Evolutionary conservation across 2,797 vertebrate genomes (phyloP), one percentile per base, ranked within the genome.

Genomic region (Mus caroli): DNA sequence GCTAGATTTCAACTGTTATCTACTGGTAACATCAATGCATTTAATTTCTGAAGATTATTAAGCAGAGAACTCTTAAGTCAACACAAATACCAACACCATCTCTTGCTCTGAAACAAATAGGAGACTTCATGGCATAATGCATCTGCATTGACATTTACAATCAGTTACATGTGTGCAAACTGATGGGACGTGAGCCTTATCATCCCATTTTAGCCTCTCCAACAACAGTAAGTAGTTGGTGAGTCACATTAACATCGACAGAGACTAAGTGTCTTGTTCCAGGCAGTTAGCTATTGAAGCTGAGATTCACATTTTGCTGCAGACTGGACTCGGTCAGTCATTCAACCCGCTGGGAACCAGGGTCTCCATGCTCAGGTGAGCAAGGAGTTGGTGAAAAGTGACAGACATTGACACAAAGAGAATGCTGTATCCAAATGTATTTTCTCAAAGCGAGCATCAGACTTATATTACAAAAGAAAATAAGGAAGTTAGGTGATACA

Each of bases 11-110:
- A 84, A 24, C 8, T 54, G 58, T 37, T 60, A 86, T 86, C 86
- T 43, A 90, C 28, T 89, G 15, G 24, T 76, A 92, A 91, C 10
- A 71, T 31, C 3, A 26, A 88, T n/a, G 28, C 62, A 67, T 79
- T 90, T 84, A 91, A 87, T 76, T 86, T 96, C 58, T 94, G 67
- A 90, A 96, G 77, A 60, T 64, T 69, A 79, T 75, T 90, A 91
- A 34, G 34, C 10, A 89, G 31, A 88, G 17, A 88, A 62, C 5
- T 91, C 71, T 50, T 64, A 40, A 46, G 52, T 80, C 93, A 37
- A 34, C 73, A 93, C 85, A 46, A 10, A 58, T 46, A 79, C 6
- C 67, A 43, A 78, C 22, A 83, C 28, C 26, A 13, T 64, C 67
- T 75, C 34, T 67, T 77, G 34, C 86, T 50, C n/a, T 67, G 7